Base-by-base conservation (phyloP, 1,140 invertebrate species). In the Muscidifurax raptorellus region DNA sequence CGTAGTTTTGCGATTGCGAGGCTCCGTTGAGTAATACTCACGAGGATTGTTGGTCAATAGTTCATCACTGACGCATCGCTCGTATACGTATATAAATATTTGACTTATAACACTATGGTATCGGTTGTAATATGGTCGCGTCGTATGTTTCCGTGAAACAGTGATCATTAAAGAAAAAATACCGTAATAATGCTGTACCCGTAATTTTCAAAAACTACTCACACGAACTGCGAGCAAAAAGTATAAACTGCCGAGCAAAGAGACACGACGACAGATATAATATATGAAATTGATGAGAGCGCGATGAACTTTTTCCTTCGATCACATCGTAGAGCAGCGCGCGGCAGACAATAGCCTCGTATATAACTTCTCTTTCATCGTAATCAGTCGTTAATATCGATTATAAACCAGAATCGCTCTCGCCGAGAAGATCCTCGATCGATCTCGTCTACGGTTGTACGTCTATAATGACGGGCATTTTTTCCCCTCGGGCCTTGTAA, bases 231-330 rank as follows among this genome's bases (percentile, higher is more conserved):
- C 36, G 7, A 40, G 36, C 10, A 40, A 69, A 69, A 69, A 69
- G 27, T 25, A n/a, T n/a, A 28, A 69, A 69, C 12, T 9, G 67
- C 27, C 22, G 28, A 25, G 28, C 67, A 27, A 25, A 13, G 1
- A 69, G 13, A 69, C 36, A 40, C 67, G 67, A n/a, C n/a, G n/a
- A n/a, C n/a, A n/a, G n/a, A n/a, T n/a, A n/a, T n/a, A n/a, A n/a
- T n/a, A 67, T 32, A 71, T 13, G n/a, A 32, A 75, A 87, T 88
- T 84, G 85, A 88, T 87, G 86, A 72, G 88, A 88, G 28, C 78
- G 77, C 79, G 85, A 84, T 87, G 86, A 89, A 89, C 88, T 88
- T 88, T 88, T 86, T 86, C 75, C 80, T 52, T 69, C 28, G 78
- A 86, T n/a, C n/a, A 83, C 83, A 79, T 67, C 69, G 81, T 44